These are phyloP conservation scores for Rhynchopsitta pachyrhyncha DNA, from an alignment of 2,113 vertebrate species.

Conservation along the genomic window DNA sequence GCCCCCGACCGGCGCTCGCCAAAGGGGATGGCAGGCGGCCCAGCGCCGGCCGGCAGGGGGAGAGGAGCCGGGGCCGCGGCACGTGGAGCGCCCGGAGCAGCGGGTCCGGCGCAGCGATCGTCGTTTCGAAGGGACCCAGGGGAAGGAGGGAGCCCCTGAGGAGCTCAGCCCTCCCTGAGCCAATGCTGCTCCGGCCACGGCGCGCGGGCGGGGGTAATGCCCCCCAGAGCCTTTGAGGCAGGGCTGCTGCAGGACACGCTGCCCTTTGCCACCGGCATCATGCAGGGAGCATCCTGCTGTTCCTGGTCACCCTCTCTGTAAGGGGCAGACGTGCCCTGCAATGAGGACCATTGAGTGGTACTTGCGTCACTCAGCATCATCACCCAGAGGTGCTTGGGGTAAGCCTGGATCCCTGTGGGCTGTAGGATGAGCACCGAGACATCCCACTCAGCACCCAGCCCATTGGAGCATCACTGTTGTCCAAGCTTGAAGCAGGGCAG, in stretches of 20 bases:
- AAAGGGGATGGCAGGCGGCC: conserved; percentile 1
- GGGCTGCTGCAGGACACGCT: not conserved
- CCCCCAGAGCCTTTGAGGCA: not conserved
- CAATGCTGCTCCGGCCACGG: accelerated
- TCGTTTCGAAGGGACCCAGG: not conserved
- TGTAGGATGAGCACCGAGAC: not conserved
- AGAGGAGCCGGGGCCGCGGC: not conserved
- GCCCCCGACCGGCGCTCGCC: not conserved
- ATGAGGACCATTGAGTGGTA: accelerated
- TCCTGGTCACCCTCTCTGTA: accelerated
- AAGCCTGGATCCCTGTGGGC: not conserved
- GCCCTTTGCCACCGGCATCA: accelerated
- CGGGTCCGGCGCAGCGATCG: not conserved
- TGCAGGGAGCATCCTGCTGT: not conserved
- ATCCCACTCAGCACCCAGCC: not conserved
- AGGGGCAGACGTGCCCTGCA: not conserved
- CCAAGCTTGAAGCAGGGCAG: accelerated
- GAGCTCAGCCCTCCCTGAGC: not conserved
- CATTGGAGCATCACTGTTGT: not conserved
- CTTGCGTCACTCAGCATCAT: accelerated
- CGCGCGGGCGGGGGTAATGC: accelerated
- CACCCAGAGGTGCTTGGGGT: not conserved
- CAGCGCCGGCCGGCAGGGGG: not conserved
- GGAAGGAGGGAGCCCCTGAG: not conserved
- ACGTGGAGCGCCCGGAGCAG: not conserved